Evolutionary conservation across 2,797 vertebrate species (phyloP), one percentile per base, ranked within the genome.

Genomic region (Salmo trutta): DNA sequence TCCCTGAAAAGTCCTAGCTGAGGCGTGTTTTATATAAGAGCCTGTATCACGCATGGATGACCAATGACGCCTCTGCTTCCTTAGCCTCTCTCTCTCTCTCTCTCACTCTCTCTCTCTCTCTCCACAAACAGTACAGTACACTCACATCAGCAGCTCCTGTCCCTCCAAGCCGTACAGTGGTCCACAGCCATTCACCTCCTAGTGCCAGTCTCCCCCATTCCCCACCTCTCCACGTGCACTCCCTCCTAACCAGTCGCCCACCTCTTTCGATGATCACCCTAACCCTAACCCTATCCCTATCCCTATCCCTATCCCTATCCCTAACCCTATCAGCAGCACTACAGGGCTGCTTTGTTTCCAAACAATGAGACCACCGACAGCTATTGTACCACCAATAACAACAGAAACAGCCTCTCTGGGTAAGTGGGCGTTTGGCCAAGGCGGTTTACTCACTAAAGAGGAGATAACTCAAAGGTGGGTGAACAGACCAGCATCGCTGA

Each of bases 21-120:
- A 80, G 75, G 2, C 52, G 54, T 75, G 56, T 81, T 87, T 83
- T 74, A 82, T 29, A 77, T 82, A 85, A 83, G 24, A 74, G 74
- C 56, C 47, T 74, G 71, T 73, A 56, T 79, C 78, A 81, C 52
- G 75, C 76, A 75, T 76, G 67, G 71, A 17, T 80, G 53, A 77
- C 72, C 27, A 10, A 47, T 65, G 62, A 53, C 52, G 54, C 66
- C 75, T 75, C 74, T 68, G 27, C 51, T 36, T 69, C 66, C 36
- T 24, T 47, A 36, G 41, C 4, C n/a, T 29, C 1, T 14, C 53
- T 31, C 71, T 16, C 52, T 29, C 52, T 56, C 27, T 81, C 64
- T 31, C 64, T 19, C 62, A 29, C 41, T 27, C 47, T 33, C 31
- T 33, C 31, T 33, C 31, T 33, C 31, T 31, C 31, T 31, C 31